Conservation (phyloP, 1,140 invertebrate genomes). For the Macrobrachium rosenbergii region DNA sequence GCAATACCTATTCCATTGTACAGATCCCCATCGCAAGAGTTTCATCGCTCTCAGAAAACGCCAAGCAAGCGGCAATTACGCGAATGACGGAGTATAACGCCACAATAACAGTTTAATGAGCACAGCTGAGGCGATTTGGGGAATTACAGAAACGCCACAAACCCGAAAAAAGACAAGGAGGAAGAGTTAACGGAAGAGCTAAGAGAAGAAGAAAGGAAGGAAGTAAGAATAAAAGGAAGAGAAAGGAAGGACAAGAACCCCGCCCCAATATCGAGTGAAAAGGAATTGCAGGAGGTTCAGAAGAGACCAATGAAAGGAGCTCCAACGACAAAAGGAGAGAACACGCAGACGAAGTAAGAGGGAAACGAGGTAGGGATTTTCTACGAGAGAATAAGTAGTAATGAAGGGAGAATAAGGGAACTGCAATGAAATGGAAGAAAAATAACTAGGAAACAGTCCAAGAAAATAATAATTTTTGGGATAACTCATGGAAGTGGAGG, state of each 20-base stretch:
- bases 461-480: not conserved
- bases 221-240: slow-evolving; percentile 33
- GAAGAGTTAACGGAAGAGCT: not conserved
- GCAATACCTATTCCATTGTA: no score
- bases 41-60: no score
- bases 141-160: no score
- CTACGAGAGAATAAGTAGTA: not conserved
- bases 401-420: not conserved
- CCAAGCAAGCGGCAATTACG: no score
- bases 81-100: no score
- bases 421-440: not conserved
- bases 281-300: not conserved
- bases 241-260: slow-evolving; percentile 25
- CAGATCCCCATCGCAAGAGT: no score
- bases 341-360: no score
- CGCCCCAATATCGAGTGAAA: not conserved
- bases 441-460: not conserved
- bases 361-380: no score
- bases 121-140: not conserved
- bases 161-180: not conserved
- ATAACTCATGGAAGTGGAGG: not conserved
- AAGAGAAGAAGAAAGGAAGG: slow-evolving; percentile 26
- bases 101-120: no score
- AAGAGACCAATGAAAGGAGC: not conserved
- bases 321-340: not conserved